Evolutionary conservation across 2,888 invertebrate genomes (phyloP).

Genomic region (Polyommatus icarus): DNA sequence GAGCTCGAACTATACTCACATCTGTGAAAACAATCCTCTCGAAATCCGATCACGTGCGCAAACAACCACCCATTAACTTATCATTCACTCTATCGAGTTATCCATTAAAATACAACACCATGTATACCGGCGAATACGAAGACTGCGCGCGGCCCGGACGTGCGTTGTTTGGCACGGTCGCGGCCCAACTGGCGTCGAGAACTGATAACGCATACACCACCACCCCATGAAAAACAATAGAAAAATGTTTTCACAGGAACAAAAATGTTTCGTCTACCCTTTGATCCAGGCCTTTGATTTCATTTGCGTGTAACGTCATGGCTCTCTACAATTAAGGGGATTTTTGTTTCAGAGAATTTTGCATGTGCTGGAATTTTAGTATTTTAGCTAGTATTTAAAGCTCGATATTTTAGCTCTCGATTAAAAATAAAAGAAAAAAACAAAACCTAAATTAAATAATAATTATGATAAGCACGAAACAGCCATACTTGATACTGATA

Average conservation of each 20-base stretch:
- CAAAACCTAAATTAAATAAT: too few relatives aligned
- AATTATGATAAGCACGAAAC: too few relatives aligned
- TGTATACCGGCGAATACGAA: conserved; percentile 33
- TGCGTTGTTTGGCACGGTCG: conserved; percentile 59
- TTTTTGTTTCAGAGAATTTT: not conserved
- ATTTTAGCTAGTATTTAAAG: not conserved
- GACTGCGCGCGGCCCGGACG: conserved; percentile 50
- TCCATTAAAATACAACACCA: conserved; percentile 34
- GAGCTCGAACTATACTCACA: conserved; percentile 54
- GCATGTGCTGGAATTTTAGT: not conserved
- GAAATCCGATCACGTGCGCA: conserved; percentile 70
- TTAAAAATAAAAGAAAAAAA: too few relatives aligned
- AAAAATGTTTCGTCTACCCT: conserved; percentile 26
- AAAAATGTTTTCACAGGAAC: conserved; percentile 47
- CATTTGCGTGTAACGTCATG: not conserved
- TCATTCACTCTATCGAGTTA: conserved; percentile 56
- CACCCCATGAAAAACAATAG: conserved; percentile 64
- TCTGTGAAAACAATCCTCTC: conserved; percentile 55
- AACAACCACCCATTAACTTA: conserved; percentile 66
- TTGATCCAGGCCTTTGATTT: conserved; percentile 22
- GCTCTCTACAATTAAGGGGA: not conserved
- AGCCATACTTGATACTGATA: too few relatives aligned
- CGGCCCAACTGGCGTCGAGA: conserved; percentile 60
- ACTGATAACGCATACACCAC: conserved; percentile 68
- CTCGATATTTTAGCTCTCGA: not conserved